A percentile compares a stretch with the other conserved stretches of the same genome.
Conservation (phyloP, 2,888 invertebrate species). For the Malthinus flaveolus region DNA sequence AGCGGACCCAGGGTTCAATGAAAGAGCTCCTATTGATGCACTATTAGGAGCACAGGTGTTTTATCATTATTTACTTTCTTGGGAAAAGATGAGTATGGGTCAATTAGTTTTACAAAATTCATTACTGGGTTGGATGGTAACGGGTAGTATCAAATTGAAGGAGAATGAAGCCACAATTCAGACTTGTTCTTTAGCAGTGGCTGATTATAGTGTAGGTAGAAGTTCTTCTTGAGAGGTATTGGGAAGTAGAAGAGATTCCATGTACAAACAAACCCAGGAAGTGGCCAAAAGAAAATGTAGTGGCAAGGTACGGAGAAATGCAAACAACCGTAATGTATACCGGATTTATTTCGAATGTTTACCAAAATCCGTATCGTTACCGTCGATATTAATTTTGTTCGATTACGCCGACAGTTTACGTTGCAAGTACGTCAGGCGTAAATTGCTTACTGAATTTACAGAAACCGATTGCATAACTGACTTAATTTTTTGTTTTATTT, state of each 20-base stretch:
- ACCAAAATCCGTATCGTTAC: no score
- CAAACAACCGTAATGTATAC: no score
- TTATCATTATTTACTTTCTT: constrained; percentile 8
- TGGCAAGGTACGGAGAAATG: constrained; percentile 21
- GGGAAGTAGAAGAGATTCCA: constrained; percentile 33
- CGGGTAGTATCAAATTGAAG: constrained; percentile 5
- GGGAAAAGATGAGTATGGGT: constrained; percentile 5
- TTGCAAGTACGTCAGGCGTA: constrained; percentile 18
- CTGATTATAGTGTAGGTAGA: no score
- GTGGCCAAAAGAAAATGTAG: constrained; percentile 31
- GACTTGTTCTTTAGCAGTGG: not conserved
- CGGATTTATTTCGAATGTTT: no score
- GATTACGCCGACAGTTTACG: constrained; percentile 11
- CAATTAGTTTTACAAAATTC: constrained; percentile 13
- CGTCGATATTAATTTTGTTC: no score
- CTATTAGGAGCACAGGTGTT: constrained; percentile 17
- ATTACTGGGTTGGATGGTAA: constrained; percentile 34
- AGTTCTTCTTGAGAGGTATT: constrained; percentile 29
- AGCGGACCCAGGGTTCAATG: constrained; percentile 12
- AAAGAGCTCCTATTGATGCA: not conserved
- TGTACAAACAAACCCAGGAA: constrained; percentile 21
- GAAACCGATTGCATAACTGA: constrained; percentile 22
- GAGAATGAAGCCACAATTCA: not conserved
- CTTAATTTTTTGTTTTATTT: constrained; percentile 25
- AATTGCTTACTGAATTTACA: constrained; percentile 6